Evolutionary conservation across 2,888 invertebrate species (phyloP).

Genomic region (Drosophila silvestris): DNA sequence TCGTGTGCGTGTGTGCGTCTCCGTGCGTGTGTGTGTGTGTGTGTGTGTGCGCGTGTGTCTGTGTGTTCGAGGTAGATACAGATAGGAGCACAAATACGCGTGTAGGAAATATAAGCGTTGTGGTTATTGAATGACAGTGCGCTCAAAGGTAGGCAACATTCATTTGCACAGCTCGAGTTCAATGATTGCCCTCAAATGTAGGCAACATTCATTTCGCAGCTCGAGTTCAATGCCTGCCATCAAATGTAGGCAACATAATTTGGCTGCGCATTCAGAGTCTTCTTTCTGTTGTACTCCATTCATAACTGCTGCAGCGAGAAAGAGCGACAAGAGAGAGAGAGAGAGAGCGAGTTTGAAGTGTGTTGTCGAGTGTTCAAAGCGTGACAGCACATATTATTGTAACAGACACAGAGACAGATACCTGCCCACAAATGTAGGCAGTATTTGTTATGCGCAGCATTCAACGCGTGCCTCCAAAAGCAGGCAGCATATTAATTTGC

Average conservation of each 20-base stretch:
- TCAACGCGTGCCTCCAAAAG: constrained; percentile 17
- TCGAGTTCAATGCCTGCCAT: background rate
- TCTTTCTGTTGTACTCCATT: background rate
- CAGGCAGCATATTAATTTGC: constrained; percentile 14
- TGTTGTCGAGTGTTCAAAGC: background rate
- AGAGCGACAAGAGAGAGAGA: background rate
- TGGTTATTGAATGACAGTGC: constrained; percentile 35
- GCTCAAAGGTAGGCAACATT: constrained; percentile 24
- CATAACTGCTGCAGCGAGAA: background rate
- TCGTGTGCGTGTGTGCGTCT: constrained; percentile 16
- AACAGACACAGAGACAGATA: background rate
- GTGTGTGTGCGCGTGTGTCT: constrained; percentile 18
- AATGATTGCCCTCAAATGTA: constrained; percentile 36
- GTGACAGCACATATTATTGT: background rate
- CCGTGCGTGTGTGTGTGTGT: constrained; percentile 20
- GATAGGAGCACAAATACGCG: constrained; percentile 34
- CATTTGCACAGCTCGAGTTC: background rate
- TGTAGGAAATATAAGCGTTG: constrained; percentile 36
- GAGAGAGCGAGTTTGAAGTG: background rate
- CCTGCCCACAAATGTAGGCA: constrained; percentile 36
- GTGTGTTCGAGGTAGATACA: constrained; percentile 53
- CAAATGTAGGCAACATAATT: background rate
- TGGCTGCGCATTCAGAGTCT: background rate
- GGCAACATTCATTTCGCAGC: constrained; percentile 19
- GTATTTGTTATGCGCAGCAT: constrained; percentile 21